phyloP scores from a whole-genome alignment of 2,888 invertebrate genomes.

The Altica lythri region DNA sequence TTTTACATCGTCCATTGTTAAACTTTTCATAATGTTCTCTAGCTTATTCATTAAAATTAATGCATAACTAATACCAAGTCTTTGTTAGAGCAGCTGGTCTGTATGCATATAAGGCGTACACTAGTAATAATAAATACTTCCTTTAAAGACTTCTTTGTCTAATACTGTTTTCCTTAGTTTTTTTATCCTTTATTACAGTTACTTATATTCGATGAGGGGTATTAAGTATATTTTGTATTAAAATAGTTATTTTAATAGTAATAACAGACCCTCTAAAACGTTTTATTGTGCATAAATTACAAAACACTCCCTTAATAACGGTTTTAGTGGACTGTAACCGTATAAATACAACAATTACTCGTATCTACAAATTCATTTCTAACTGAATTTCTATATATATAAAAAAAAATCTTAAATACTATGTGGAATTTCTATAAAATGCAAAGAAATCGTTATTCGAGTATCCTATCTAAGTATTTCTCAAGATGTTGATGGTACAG shows the following conservation, averaged over 20 bases:
- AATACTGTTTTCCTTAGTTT: not conserved
- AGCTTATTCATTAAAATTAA: constrained; percentile 47
- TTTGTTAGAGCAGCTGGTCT: constrained; percentile 27
- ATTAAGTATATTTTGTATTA: no score
- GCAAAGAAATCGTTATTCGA: not conserved
- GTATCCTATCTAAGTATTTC: constrained; percentile 13
- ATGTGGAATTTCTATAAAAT: not conserved
- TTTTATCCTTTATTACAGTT: not conserved
- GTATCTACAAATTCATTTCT: no score
- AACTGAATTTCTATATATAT: no score
- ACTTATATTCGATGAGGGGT: not conserved
- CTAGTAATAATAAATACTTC: no score
- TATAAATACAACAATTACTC: no score
- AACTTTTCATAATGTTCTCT: constrained; percentile 36
- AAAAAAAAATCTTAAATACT: no score
- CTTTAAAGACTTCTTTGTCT: not conserved
- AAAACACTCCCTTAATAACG: no score
- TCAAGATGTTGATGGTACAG: constrained; percentile 18
- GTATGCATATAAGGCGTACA: constrained; percentile 25
- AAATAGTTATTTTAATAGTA: no score
- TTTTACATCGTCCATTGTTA: constrained; percentile 42
- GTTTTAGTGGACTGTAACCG: no score
- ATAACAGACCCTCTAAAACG: no score
- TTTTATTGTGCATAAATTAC: no score
- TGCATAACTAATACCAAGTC: constrained; percentile 45